Conservation (phyloP, 92 coral and sea anemone genomes). For the Porites evermanni region DNA sequence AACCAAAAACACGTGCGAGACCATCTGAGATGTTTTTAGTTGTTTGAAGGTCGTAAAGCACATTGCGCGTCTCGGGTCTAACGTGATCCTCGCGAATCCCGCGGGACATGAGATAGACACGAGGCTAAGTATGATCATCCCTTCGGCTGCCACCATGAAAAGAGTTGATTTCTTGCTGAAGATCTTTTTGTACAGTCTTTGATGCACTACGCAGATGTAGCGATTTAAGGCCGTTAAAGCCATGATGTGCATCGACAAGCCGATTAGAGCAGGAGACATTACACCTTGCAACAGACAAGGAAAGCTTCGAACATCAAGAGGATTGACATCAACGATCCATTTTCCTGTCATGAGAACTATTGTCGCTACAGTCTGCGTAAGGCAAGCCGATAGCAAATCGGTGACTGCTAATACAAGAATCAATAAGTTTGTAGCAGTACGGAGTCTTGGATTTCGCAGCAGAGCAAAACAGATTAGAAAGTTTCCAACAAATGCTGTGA, state of each 20-base stretch:
- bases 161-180: slow-evolving; percentile 38
- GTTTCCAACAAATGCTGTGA: slow-evolving; percentile 25
- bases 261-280: slow-evolving; percentile 45
- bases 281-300: slow-evolving; percentile 63
- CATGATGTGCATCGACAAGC: slow-evolving; percentile 70
- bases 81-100: slow-evolving; percentile 49
- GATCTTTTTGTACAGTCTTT: slow-evolving; percentile 21
- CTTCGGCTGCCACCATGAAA: slow-evolving; percentile 26
- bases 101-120: slow-evolving; percentile 8
- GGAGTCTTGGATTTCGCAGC: slow-evolving; percentile 27
- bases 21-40: slow-evolving; percentile 12
- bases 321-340: slow-evolving; percentile 11
- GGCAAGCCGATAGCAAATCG: slow-evolving; percentile 28
- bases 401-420: slow-evolving; percentile 16
- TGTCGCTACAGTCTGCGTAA: slow-evolving; percentile 24
- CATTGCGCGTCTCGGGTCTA: slow-evolving; percentile 54
- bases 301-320: slow-evolving; percentile 13
- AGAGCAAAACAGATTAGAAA: slow-evolving; percentile 23
- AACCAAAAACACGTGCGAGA: slow-evolving; percentile 20
- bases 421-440: slow-evolving; percentile 33
- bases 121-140: slow-evolving; percentile 13
- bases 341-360: slow-evolving; percentile 26
- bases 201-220: slow-evolving; percentile 56
- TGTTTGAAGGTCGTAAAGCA: slow-evolving; percentile 43
- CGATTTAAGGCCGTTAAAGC: slow-evolving; percentile 69